A percentile compares a stretch with the other conserved stretches of the same genome.
Conservation (phyloP, 2,888 invertebrate genomes). For the Euplexia lucipara region DNA sequence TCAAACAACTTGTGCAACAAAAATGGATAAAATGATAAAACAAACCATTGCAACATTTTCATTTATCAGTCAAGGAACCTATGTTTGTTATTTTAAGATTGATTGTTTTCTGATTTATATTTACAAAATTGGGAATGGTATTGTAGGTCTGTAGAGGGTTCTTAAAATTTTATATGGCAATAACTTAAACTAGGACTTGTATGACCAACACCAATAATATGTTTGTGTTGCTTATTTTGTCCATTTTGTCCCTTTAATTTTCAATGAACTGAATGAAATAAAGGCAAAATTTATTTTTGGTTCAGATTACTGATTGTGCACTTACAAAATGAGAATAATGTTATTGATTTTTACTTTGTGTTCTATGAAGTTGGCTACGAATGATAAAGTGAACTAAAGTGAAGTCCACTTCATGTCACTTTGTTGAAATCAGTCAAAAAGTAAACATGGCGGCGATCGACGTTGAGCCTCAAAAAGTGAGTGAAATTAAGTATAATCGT, state of each 20-base stretch:
- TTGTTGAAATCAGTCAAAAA: constrained; percentile 78
- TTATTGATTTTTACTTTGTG: constrained; percentile 30
- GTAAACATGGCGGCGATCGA: constrained; percentile 92
- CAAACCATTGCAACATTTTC: neutral
- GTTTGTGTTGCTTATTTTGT: neutral
- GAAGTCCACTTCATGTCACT: constrained; percentile 64
- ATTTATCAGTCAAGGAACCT: neutral
- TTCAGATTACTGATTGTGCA: neutral
- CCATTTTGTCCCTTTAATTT: neutral
- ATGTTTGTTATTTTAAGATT: neutral
- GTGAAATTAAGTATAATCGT: constrained; percentile 65
- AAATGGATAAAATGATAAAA: too few relatives aligned
- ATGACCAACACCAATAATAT: constrained; percentile 18
- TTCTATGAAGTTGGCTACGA: constrained; percentile 66
- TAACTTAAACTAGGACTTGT: neutral
- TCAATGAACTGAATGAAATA: too few relatives aligned
- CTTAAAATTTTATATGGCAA: constrained; percentile 12
- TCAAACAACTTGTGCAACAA: neutral
- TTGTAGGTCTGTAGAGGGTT: too few relatives aligned
- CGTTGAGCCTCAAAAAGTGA: constrained; percentile 87
- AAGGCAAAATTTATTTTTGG: neutral
- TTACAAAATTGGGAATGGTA: too few relatives aligned
- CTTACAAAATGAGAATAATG: neutral
- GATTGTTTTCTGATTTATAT: too few relatives aligned
- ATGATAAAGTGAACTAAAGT: constrained; percentile 30